A percentile compares a stretch with the other conserved stretches of the same genome.
phyloP scores from a whole-genome alignment of 2,113 vertebrate genomes.

The Dipodomys ordii region DNA sequence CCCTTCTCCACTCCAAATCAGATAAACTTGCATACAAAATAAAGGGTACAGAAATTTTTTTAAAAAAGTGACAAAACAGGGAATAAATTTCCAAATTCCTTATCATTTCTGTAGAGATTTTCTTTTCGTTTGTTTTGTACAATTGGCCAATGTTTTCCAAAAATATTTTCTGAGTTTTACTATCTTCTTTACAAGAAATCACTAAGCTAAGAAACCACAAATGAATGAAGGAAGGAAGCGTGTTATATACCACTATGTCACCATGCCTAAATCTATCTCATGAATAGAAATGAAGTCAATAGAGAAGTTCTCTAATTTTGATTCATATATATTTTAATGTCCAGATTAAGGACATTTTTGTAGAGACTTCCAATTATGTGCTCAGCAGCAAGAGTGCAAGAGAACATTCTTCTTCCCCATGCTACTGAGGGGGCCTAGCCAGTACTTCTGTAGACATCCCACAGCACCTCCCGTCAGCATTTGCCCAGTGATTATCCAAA shows the following conservation, averaged over 20 bases:
- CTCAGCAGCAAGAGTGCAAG: neutral
- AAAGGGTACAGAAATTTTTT: too few relatives aligned
- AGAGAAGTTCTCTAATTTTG: neutral
- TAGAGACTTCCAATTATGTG: neutral
- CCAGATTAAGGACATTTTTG: neutral
- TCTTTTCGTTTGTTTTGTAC: neutral
- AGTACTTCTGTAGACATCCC: neutral
- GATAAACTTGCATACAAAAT: too few relatives aligned
- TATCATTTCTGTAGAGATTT: neutral
- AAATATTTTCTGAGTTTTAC: neutral
- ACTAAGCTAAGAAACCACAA: neutral
- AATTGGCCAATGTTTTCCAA: neutral
- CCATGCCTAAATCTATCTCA: neutral
- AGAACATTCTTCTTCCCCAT: neutral
- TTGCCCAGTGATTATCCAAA: neutral
- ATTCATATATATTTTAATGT: neutral
- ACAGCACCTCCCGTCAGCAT: fast-evolving
- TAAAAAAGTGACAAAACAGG: too few relatives aligned
- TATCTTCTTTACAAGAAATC: neutral
- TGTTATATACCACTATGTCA: neutral
- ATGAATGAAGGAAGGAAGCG: neutral
- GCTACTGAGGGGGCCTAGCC: neutral
- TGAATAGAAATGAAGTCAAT: neutral
- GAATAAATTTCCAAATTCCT: neutral
- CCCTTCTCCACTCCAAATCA: too few relatives aligned